Conservation (phyloP, 2,888 invertebrate species). For the Dynastes grantii region DNA sequence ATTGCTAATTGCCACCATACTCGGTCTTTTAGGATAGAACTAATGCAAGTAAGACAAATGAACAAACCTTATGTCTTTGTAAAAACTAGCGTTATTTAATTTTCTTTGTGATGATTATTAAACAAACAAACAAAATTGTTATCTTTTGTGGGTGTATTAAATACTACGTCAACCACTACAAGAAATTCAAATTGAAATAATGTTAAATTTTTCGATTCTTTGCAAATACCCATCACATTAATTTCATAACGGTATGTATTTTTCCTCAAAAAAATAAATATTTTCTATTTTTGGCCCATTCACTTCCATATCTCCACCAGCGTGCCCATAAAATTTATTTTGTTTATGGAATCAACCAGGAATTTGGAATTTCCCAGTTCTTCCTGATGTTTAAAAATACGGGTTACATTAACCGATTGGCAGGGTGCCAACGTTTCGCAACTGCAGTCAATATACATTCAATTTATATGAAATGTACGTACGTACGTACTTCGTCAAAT, state of each 20-base stretch:
- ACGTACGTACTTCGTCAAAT: neutral
- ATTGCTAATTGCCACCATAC: too few species aligned
- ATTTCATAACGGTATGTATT: too few species aligned
- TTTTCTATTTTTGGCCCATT: neutral
- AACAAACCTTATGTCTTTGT: neutral
- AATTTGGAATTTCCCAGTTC: slow-evolving; percentile 13
- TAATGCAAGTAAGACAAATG: too few species aligned
- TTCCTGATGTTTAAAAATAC: slow-evolving; percentile 38
- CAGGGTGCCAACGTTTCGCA: slow-evolving; percentile 8
- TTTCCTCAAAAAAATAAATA: too few species aligned
- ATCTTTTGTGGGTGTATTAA: neutral
- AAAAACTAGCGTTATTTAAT: too few species aligned
- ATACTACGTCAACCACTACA: too few species aligned
- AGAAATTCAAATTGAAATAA: too few species aligned
- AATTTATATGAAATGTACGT: neutral
- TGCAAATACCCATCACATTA: too few species aligned
- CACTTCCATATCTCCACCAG: neutral
- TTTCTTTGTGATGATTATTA: neutral
- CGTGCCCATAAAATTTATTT: neutral
- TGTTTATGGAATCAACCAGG: slow-evolving; percentile 10
- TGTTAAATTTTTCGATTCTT: too few species aligned
- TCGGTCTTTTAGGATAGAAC: too few species aligned
- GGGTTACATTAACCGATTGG: slow-evolving; percentile 21
- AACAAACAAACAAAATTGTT: neutral
- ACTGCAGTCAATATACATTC: slow-evolving; percentile 20